phyloP scores from a whole-genome alignment of 2,113 vertebrate genomes.

The Trachemys scripta region DNA sequence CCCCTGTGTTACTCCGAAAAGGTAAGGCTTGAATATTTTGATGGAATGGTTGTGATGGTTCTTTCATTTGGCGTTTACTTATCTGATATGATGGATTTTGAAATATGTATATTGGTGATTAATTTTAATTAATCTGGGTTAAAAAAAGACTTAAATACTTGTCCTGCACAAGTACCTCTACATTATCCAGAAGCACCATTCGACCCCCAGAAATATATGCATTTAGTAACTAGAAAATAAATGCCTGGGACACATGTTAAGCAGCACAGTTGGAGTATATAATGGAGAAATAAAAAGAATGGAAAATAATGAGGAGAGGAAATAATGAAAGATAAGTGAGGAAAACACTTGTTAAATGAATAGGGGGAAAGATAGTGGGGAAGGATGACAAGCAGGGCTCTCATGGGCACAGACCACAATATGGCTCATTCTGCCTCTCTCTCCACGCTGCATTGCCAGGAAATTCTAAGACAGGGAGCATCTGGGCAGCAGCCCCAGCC shows the following conservation, averaged over 20 bases:
- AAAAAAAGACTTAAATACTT: not conserved
- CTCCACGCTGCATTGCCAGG: not conserved
- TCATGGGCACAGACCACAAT: fast-evolving
- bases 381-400: not conserved
- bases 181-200: not conserved
- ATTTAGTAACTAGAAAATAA: not conserved
- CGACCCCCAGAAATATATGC: not conserved
- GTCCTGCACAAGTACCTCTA: not conserved
- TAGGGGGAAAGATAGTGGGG: not conserved
- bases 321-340: fast-evolving
- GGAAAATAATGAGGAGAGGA: fast-evolving
- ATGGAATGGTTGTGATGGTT: not conserved
- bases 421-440: not conserved
- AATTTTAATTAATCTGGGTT: not conserved
- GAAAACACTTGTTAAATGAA: not conserved
- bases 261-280: fast-evolving
- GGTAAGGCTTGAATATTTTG: conserved; percentile 58
- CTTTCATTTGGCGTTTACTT: not conserved
- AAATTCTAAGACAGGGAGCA: not conserved
- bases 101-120: not conserved
- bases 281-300: not conserved
- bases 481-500: not conserved
- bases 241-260: fast-evolving
- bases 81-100: not conserved
- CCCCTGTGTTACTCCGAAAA: conserved; percentile 58